These are phyloP conservation scores for Uromys caudimaculatus DNA, from an alignment of 2,797 vertebrate genomes.

Conservation along the genomic window DNA sequence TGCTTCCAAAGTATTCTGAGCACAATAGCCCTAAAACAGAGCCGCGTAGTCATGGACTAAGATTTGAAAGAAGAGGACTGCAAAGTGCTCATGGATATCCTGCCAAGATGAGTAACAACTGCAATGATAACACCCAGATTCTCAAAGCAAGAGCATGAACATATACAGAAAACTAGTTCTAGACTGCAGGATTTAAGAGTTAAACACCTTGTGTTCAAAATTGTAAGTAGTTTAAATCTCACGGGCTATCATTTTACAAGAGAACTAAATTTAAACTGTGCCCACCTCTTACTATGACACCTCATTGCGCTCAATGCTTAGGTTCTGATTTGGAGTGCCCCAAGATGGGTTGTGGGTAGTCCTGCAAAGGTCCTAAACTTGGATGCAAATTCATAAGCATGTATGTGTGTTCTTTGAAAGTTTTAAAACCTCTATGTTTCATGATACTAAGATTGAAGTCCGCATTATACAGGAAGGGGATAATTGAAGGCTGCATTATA, in stretches of 20 bases:
- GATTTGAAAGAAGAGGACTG: background rate
- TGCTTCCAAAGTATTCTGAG: background rate
- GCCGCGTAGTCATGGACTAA: background rate
- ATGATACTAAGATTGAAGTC: background rate
- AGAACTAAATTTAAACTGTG: background rate
- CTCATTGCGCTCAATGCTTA: background rate
- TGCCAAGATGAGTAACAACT: background rate
- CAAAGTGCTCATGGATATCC: background rate
- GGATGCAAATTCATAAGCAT: constrained; percentile 7
- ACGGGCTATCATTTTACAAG: background rate
- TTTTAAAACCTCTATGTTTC: background rate
- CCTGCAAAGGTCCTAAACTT: background rate
- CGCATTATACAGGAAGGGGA: background rate
- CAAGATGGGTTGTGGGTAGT: background rate
- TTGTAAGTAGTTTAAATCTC: background rate
- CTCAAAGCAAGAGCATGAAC: background rate
- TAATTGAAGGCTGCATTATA: too few species aligned
- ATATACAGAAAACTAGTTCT: background rate
- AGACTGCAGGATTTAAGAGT: background rate
- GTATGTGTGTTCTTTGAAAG: background rate
- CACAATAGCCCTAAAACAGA: background rate
- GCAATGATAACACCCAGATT: background rate
- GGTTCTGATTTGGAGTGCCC: background rate
- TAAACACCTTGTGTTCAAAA: background rate
- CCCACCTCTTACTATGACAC: too few species aligned